A percentile compares a stretch with the other conserved stretches of the same genome.
Conservation (phyloP, 2,888 invertebrate genomes). For the Melipona bicolor region DNA sequence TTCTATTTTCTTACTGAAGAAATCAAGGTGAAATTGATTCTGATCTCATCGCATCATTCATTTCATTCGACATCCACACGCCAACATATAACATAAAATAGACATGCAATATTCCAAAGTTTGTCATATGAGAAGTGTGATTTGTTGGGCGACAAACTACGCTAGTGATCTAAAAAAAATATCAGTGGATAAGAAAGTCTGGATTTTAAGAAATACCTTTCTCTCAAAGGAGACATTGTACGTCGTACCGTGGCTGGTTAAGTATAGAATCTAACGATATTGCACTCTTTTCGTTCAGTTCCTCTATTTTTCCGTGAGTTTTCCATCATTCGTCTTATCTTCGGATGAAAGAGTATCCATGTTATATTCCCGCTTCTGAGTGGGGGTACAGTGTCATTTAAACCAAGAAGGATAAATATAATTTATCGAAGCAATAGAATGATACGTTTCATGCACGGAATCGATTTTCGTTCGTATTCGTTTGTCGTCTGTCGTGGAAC, state of each 20-base stretch:
- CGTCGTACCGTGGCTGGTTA: neutral
- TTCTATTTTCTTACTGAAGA: no score
- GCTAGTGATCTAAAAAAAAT: neutral
- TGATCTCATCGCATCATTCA: no score
- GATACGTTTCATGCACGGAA: constrained; percentile 13
- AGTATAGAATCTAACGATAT: neutral
- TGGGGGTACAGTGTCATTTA: neutral
- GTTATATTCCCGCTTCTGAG: neutral
- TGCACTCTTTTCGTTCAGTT: neutral
- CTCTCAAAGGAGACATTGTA: constrained; percentile 18
- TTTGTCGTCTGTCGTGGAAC: constrained; percentile 5
- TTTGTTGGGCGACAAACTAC: neutral
- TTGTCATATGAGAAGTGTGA: neutral
- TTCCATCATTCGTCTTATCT: neutral
- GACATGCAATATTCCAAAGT: neutral
- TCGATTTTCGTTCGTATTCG: constrained; percentile 12
- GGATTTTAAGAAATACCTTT: constrained; percentile 49
- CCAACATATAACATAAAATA: neutral
- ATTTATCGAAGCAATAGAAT: constrained; percentile 25
- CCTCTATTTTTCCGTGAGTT: neutral
- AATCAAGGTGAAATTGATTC: no score
- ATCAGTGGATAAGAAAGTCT: constrained; percentile 10
- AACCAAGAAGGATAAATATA: constrained; percentile 29
- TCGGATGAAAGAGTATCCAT: neutral
- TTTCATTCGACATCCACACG: neutral